Percentiles rank a stretch among this genome's conserved stretches.
phyloP scores from a whole-genome alignment of 2,113 vertebrate species.

The Mus musculus region DNA sequence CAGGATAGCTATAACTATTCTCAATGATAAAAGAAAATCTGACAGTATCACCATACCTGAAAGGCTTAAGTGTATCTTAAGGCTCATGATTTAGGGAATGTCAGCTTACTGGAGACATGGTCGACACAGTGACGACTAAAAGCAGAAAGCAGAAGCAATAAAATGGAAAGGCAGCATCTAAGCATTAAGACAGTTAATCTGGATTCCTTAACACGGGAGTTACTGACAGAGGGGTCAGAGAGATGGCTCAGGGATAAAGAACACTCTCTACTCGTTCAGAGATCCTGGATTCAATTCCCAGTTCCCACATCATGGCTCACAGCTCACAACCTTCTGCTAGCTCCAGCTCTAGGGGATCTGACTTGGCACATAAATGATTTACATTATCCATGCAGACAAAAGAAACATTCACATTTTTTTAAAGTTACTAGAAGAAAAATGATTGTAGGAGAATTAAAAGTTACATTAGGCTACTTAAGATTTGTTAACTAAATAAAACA shows the following conservation, averaged over 20 bases:
- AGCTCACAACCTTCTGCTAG: too few species aligned
- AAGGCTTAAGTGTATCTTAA: not conserved
- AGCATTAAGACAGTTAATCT: not conserved
- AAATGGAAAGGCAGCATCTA: not conserved
- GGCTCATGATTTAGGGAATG: not conserved
- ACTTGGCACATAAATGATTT: too few species aligned
- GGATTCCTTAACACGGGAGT: not conserved
- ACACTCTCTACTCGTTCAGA: not conserved
- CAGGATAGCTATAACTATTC: too few species aligned
- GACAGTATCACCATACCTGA: not conserved
- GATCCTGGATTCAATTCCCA: not conserved
- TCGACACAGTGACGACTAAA: not conserved
- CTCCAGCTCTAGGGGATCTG: too few species aligned
- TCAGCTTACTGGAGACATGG: not conserved
- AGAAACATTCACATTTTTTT: not conserved
- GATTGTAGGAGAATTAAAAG: not conserved
- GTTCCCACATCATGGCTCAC: too few species aligned
- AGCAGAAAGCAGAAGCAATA: not conserved
- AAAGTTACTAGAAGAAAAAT: not conserved
- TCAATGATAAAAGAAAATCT: too few species aligned
- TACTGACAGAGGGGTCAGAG: not conserved
- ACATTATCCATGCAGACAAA: too few species aligned
- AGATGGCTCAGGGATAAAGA: not conserved
- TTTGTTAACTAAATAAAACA: not conserved
- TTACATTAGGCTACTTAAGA: not conserved